Percentiles rank a stretch among this genome's conserved stretches.
phyloP scores from a whole-genome alignment of 2,797 vertebrate genomes.

The Melanogrammus aeglefinus region DNA sequence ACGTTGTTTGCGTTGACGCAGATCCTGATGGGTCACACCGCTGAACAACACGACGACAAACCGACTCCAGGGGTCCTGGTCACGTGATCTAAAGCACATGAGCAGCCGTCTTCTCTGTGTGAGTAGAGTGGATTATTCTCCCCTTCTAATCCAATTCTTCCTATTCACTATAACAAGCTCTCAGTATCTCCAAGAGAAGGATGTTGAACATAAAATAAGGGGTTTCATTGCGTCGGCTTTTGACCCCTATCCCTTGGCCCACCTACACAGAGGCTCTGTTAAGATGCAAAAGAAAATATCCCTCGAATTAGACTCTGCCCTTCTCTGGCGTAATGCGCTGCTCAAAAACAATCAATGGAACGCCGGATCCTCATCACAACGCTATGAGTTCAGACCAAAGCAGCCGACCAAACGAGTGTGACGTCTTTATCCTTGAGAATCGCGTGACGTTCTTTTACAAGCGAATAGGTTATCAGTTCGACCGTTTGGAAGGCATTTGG shows the following conservation, averaged over 20 bases:
- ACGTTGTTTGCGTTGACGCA: neutral
- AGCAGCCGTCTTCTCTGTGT: no score
- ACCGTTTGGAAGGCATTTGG: neutral
- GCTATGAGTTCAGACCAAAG: neutral
- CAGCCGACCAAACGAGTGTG: neutral
- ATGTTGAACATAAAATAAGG: no score
- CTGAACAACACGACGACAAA: neutral
- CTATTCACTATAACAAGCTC: no score
- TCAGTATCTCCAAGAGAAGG: no score
- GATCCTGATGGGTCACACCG: neutral
- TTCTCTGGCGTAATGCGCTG: neutral
- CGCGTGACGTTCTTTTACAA: neutral
- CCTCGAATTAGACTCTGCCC: no score
- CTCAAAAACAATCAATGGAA: no score
- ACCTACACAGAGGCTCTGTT: no score
- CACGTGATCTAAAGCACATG: neutral
- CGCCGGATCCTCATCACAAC: neutral
- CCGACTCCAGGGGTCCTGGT: neutral
- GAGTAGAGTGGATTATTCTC: no score
- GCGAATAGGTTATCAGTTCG: neutral
- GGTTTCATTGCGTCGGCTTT: no score
- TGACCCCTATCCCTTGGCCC: no score
- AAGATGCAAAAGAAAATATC: no score
- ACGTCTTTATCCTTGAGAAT: neutral
- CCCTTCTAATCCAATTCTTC: no score